These are phyloP conservation scores for Kryptolebias marmoratus DNA, from an alignment of 2,113 vertebrate genomes.

Conservation along the genomic window DNA sequence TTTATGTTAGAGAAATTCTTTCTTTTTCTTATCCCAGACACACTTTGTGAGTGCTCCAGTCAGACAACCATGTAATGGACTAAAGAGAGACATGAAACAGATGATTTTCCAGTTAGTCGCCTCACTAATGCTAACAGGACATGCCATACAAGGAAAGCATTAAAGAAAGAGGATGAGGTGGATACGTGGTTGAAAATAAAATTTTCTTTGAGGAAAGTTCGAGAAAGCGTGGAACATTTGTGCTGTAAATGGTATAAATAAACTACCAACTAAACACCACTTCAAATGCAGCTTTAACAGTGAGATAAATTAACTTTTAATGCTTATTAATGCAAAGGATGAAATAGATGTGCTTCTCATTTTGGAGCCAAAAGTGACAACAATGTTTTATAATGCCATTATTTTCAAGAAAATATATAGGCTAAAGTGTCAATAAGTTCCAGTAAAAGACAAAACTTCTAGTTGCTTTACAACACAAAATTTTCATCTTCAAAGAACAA, in stretches of 20 bases:
- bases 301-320: no score
- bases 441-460: no score
- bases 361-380: no score
- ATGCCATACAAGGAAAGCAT: slow-evolving; percentile 49
- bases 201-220: slow-evolving; percentile 5
- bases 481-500: no score
- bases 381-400: no score
- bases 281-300: neutral
- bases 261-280: no score
- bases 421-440: no score
- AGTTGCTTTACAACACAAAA: no score
- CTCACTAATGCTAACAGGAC: slow-evolving; percentile 66
- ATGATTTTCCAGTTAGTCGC: slow-evolving; percentile 67
- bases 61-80: slow-evolving; percentile 66
- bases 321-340: neutral
- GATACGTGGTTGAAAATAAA: slow-evolving; percentile 18
- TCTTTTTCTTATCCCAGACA: slow-evolving; percentile 1
- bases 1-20: slow-evolving; percentile 20
- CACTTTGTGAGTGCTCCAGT: slow-evolving; percentile 43
- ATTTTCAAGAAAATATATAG: no score
- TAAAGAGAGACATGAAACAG: slow-evolving; percentile 64
- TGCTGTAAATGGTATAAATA: no score
- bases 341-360: no score
- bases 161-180: slow-evolving; percentile 24
- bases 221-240: neutral